Evolutionary conservation across 2,888 invertebrate genomes (phyloP), one percentile per base, ranked within the genome.

Genomic region (Alcis repandata): DNA sequence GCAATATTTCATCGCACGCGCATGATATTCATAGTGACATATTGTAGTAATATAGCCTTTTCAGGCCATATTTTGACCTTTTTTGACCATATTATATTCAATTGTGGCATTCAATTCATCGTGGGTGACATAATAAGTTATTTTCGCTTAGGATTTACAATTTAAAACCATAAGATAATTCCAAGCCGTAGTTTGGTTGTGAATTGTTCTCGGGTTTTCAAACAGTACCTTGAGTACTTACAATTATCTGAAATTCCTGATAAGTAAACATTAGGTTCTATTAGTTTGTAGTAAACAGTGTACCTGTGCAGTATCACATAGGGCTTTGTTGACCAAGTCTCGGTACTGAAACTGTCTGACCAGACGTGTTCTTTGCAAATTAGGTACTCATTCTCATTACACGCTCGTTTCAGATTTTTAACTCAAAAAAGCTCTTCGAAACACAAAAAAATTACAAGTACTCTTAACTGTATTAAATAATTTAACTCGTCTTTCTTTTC

Each of bases 1-100:
- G 13, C 53, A 17, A 46, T 58, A 45, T 38, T 36, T 58, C 52
- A 46, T 43, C 45, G 52, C 45, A 58, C 10, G 58, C 41, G 32
- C 38, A 41, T 20, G 40, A 41, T 41, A 32, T 32, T 48, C n/a
- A 27, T 46, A 46, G 7, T 63, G 52, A 53, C 48, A 20, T 49
- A 59, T n/a, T 41, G 43, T 20, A 10, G 33, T 59, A 51, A 59
- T 59, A 13, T 10, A 11, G 20, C 19, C 36, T 53, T 43, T 40
- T 52, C 3, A 1, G 43, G 45, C 2, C 17, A 33, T 22, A 45
- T 36, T 38, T 60, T 45, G n/a, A 8, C 22, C 22, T 46, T 46
- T 46, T 46, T 22, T n/a, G 22, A 1, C 13, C 17, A 27, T 27
- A 22, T 46, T 46, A n/a, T 46, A 45, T 46, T 22, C n/a, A 22